A percentile compares a stretch with the other conserved stretches of the same genome.
phyloP scores from a whole-genome alignment of 1,140 invertebrate genomes.

The Megalopta genalis region DNA sequence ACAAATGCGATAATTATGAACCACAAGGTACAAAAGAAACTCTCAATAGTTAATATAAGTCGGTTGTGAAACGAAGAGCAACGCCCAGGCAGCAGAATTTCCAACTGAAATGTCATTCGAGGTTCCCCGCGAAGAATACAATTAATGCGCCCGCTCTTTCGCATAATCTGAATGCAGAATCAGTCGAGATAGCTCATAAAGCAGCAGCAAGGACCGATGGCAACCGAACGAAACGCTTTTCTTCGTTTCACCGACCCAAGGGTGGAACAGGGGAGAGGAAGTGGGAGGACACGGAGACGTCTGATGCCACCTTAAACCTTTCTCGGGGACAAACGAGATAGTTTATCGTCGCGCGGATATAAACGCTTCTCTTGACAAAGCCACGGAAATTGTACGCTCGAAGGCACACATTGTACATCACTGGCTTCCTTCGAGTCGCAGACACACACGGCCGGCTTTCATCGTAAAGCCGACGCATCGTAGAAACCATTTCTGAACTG shows the following conservation, averaged over 20 bases:
- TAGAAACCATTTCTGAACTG: not conserved
- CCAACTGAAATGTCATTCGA: not conserved
- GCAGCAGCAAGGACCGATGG: too few relatives aligned
- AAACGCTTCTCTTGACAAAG: constrained; percentile 30
- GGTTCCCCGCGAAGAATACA: not conserved
- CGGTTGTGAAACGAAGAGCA: not conserved
- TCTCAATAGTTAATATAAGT: too few relatives aligned
- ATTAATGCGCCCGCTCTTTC: not conserved
- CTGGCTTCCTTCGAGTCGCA: constrained; percentile 22
- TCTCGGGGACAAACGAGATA: constrained; percentile 33
- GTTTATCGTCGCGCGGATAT: constrained; percentile 38
- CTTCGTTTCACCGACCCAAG: not conserved
- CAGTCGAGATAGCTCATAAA: not conserved
- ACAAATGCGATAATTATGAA: too few relatives aligned
- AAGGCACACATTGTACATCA: constrained; percentile 24
- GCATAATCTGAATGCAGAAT: constrained; percentile 5
- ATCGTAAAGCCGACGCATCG: constrained; percentile 6
- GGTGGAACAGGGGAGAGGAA: too few relatives aligned
- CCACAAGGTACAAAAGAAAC: too few relatives aligned
- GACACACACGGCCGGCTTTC: not conserved
- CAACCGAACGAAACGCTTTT: not conserved
- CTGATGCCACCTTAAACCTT: constrained; percentile 25
- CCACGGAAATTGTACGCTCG: constrained; percentile 38
- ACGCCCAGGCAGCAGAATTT: not conserved
- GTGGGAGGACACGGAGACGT: not conserved